Evolutionary conservation across 2,113 vertebrate species (phyloP).

Genomic region (Heptranchias perlo): DNA sequence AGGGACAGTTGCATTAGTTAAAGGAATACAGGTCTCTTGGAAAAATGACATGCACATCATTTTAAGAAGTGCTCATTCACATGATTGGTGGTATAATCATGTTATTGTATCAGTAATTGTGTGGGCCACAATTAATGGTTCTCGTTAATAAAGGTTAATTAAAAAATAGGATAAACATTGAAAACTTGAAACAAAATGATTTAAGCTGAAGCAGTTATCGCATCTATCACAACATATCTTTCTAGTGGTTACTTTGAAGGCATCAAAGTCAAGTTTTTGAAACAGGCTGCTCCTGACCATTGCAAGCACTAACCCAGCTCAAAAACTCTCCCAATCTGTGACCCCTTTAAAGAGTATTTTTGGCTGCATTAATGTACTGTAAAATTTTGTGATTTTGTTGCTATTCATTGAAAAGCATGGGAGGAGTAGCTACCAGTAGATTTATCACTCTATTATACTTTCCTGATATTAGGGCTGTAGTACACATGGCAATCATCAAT

Average conservation of each 20-base stretch:
- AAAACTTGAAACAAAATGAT: neutral
- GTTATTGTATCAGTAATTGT: neutral
- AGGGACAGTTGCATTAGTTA: neutral
- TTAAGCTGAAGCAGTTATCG: neutral
- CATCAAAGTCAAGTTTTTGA: neutral
- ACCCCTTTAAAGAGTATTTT: neutral
- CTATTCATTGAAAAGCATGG: too few relatives aligned
- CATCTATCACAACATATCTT: neutral
- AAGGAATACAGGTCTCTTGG: neutral
- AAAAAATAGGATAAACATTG: neutral
- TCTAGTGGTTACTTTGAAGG: neutral
- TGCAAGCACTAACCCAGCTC: too few relatives aligned
- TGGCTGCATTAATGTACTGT: neutral
- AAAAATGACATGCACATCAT: neutral
- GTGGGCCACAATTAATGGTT: neutral
- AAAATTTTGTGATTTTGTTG: neutral
- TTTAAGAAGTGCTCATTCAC: neutral
- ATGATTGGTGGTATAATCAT: neutral
- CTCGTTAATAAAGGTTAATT: neutral
- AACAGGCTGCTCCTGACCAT: neutral
- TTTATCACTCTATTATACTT: too few relatives aligned
- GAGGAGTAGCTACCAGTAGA: too few relatives aligned
- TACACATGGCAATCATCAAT: too few relatives aligned
- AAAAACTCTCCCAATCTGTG: neutral
- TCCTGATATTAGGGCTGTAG: too few relatives aligned